Base-by-base conservation (phyloP, 2,888 invertebrate genomes). In the Tenthredo distinguenda region DNA sequence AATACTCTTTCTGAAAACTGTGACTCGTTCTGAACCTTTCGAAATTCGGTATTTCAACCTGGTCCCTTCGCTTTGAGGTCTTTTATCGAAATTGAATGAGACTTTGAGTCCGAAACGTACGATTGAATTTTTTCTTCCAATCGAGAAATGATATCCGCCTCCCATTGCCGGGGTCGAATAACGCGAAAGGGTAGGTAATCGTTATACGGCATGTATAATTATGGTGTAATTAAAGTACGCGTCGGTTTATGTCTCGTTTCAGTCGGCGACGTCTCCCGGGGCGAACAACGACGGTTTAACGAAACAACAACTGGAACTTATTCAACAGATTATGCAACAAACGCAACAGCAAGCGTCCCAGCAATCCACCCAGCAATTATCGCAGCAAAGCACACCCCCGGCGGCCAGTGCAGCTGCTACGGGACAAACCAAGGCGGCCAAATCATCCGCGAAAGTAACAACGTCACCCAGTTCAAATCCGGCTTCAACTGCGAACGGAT, bases 291-390 rank as follows among this genome's bases (percentile, higher is more conserved):
- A 96, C 89, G 96, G 96, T 86, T 94, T 96, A 88, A 96, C 96
- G 85, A 95, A 96, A 89, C 96, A 97, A 90, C 97, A 97, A 92
- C 94, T 96, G 90, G 96, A 96, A 93, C 94, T 97, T 90, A 96
- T 96, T 90, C 96, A 96, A 93, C 96, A 96, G 93, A 96, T 96
- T 89, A 96, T 96, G 96, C 96, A 96, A 90, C 96, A 96, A 93
- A 96, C 96, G 26, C 96, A 96, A 91, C 96, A 96, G 90, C 95
- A 95, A 84, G 94, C 94, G 87, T 94, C 94, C 62, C 94, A 91
- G 31, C 85, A 76, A 47, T 68, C 68, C 34, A 31, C 71, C 26
- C 83, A 83, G 34, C 83, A 83, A 58, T 81, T 62, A 26, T 91
- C 92, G 83, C 90, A 91, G 55, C 90, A 91, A 85, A 86, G 87